Percentiles rank a stretch among this genome's conserved stretches.
phyloP scores from a whole-genome alignment of 1,140 invertebrate species.

The Zaprionus camerounensis region DNA sequence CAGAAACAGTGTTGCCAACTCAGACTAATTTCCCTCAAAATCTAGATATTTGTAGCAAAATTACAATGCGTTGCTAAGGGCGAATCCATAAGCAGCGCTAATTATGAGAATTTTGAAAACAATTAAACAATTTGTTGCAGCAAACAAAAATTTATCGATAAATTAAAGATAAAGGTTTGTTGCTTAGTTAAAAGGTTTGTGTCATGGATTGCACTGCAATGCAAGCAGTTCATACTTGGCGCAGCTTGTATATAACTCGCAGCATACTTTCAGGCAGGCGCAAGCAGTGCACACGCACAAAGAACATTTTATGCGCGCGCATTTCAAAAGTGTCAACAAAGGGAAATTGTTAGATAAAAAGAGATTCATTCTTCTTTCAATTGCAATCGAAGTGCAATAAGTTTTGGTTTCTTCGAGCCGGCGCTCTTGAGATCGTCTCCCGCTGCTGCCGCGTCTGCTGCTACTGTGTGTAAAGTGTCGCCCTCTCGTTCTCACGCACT shows the following conservation, averaged over 20 bases:
- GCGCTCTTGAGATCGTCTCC: conserved; percentile 4
- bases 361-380: background rate
- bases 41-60: too few relatives aligned
- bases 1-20: too few relatives aligned
- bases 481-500: conserved; percentile 68
- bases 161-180: too few relatives aligned
- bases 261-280: conserved; percentile 14
- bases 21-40: too few relatives aligned
- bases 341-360: conserved; percentile 1
- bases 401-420: background rate
- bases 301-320: background rate
- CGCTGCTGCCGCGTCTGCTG: conserved; percentile 7
- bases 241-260: background rate
- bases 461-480: conserved; percentile 6
- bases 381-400: background rate
- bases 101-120: too few relatives aligned
- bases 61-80: too few relatives aligned
- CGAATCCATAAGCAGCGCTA: too few relatives aligned
- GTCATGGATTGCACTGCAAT: too few relatives aligned
- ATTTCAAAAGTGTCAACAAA: conserved; percentile 9
- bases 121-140: too few relatives aligned
- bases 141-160: too few relatives aligned
- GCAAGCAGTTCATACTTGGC: background rate
- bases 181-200: too few relatives aligned
- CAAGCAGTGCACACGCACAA: conserved; percentile 11